Base-by-base conservation (phyloP, 2,888 invertebrate genomes). In the Minunthozetes semirufus region DNA sequence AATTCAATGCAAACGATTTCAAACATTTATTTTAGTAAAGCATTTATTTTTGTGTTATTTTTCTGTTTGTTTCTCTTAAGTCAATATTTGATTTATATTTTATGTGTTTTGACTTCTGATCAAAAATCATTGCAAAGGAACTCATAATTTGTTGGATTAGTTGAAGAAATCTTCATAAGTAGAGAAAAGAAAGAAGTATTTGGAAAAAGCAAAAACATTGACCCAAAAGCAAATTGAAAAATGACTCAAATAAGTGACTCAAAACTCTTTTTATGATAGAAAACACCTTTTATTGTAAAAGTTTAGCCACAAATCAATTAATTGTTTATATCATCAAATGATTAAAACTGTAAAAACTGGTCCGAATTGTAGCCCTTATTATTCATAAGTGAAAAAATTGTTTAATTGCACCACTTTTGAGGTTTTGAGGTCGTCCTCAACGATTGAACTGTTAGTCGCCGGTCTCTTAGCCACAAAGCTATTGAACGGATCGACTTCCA, bases 381-480 rank as follows among this genome's bases (percentile, higher is more conserved):
- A 63, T 63, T 63, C 46, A 42, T 63, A 63, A 46, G 11, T 8
- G 19, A 38, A 42, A 42, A 68, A 25, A 38, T 46, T 33, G 15
- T 68, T 68, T 68, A 68, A 68, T 68, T 68, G 68, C 33, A 68
- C 68, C 22, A 42, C 13, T 46, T 68, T 68, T 68, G 38, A 42
- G 68, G 68, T 68, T 68, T 68, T 68, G 68, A 68, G 68, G 68
- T 68, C 68, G 68, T 68, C 22, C 19, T 68, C 15, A 19, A 66
- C 27, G n/a, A 11, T 33, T 4, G 29, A 33, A 25, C 59, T 8
- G 27, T 11, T 25, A 13, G 33, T 66, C 13, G 33, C 59, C 22
- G 9, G 11, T 19, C 8, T 4, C 6, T 11, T 56, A 25, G 56
- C 8, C 59, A 15, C 59, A 5, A 38, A n/a, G 13, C 66, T n/a